Base-by-base conservation (phyloP, 2,113 vertebrate species). In the Plotosus lineatus region DNA sequence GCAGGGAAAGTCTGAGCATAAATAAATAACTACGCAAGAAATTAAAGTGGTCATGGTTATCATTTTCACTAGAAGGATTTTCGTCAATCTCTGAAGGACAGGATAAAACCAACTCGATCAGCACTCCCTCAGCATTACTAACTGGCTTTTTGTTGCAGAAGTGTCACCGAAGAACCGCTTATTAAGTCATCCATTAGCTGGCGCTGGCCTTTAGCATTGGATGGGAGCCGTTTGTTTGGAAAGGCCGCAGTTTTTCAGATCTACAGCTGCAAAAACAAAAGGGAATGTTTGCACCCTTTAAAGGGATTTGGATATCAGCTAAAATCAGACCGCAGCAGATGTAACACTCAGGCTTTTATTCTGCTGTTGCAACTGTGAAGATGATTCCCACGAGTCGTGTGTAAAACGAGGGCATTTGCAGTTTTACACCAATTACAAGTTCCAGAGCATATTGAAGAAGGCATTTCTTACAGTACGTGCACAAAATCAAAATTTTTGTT, bases 1-100 rank as follows among this genome's bases (percentile, higher is more conserved):
- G 33, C 68, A 61, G 73, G 72, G 77, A 63, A 60, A 80, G 38
- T 48, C 66, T 26, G 38, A 31, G 48, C 51, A 75, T 84, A 75
- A 84, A 81, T 84, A 77, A 81, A 81, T 84, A 72, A 78, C 81
- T 73, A 77, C 53, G 51, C 28, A 56, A 55, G 46, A 81, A 61
- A 73, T 60, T 63, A 84, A 31, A 38, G 26, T 53, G 36, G 46
- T 19, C 21, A 75, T 46, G 28, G 6, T 68, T 56, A 66, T 65
- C 40, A 72, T 61, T 72, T 72, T 31, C 38, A 61, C 1, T 6
- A 66, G 38, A 40, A 46, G 40, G 44, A 71, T 74, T 78, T 63
- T 65, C 40, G 42, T 46, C 53, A 51, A 14, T 46, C 42, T 72
- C 38, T 81, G 68, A 74, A 48, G 71, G 58, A 77, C 74, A 65